These are phyloP conservation scores for Varecia variegata DNA, from an alignment of 2,797 vertebrate genomes.

Conservation along the genomic window DNA sequence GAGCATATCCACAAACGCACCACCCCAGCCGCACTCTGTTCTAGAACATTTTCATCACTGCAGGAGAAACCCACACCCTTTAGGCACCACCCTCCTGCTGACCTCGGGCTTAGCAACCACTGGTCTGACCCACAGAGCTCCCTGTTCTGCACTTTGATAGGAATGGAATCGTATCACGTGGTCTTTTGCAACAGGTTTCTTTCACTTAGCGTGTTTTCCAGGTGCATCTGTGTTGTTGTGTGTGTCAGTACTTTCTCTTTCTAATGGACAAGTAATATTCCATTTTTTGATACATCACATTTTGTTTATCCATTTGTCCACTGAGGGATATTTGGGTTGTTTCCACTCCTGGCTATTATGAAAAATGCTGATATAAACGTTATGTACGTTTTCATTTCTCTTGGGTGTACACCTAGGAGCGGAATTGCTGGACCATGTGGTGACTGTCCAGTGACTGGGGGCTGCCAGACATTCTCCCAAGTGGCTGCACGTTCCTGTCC, in stretches of 20 bases:
- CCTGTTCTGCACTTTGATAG: no score
- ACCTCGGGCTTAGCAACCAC: background rate
- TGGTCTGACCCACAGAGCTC: background rate
- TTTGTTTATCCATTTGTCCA: background rate
- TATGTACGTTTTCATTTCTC: background rate
- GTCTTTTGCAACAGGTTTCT: background rate
- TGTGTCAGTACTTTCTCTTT: background rate
- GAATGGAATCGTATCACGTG: background rate
- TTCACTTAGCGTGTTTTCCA: background rate
- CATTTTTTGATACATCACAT: background rate
- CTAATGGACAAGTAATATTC: background rate
- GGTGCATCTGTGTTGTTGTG: background rate
- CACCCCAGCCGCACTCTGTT: background rate
- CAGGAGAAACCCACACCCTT: background rate
- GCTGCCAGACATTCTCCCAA: no score
- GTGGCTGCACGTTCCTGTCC: accelerated
- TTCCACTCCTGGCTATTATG: background rate
- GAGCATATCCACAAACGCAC: background rate
- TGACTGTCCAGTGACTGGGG: accelerated
- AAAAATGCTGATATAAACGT: background rate
- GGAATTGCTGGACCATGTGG: background rate
- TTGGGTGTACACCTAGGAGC: background rate
- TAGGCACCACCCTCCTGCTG: background rate
- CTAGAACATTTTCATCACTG: background rate
- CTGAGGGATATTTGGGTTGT: background rate